Base-by-base conservation (phyloP, 2,113 vertebrate species). In the Brachyhypopomus occidentalis region DNA sequence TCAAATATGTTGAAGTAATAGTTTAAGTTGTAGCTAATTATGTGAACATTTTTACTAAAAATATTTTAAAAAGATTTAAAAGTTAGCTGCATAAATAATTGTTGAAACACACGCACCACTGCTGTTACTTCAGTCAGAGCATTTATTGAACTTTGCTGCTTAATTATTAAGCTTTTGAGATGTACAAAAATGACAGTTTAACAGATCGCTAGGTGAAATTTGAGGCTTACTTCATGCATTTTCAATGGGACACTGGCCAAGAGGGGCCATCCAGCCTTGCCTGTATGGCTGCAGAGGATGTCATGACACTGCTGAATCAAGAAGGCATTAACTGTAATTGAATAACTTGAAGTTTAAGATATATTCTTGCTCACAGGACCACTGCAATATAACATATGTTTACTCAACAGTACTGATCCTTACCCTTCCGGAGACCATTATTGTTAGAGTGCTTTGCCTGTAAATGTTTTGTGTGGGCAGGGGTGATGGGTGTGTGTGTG, bases 401-500 rank as follows among this genome's bases (percentile, higher is more conserved):
- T 16, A 27, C 41, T 41, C 41, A 41, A 41, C 41, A 41, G 41
- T 41, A 41, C 41, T 41, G 41, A 41, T 41, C 41, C 41, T 41
- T 41, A 41, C 41, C 41, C 19, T 62, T 79, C 20, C 0, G 1
- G 72, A 36, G 72, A 58, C 56, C 56, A 60, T 25, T 25, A 59
- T 56, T 66, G 14, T 45, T 22, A 20, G 27, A 77, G 58, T 79
- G 20, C 36, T 75, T 75, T 59, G 17, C 59, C 20, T 77, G 72
- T 70, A 60, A 77, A 72, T 74, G 27, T 56, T 76, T 45, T 77
- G 64, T 79, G 77, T 73, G 45, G 58, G 64, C n/a, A 22, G 66
- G 27, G 73, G 77, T 67, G 69, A 59, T 30, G 64, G 77, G 22
- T 17, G 48, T 78, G 76, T 38, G 48, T 36, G 45, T 66, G 22